A percentile compares a stretch with the other conserved stretches of the same genome.
Evolutionary conservation across 2,113 vertebrate species (phyloP).

Genomic region (Pristiophorus japonicus): DNA sequence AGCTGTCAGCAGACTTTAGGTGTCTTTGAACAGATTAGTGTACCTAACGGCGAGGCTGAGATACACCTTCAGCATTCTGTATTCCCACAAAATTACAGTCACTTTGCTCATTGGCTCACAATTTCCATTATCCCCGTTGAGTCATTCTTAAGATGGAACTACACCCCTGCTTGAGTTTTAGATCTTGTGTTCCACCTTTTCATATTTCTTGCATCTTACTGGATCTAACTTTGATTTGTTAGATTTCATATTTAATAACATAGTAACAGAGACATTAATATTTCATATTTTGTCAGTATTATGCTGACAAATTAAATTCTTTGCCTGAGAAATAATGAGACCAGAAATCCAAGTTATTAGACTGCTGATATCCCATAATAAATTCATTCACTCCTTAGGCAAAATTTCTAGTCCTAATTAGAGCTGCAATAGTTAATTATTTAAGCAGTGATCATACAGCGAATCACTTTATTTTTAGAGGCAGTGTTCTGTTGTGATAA

Average conservation of each 20-base stretch:
- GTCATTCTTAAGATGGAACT: background rate
- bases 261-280: constrained; percentile 9
- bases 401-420: constrained; percentile 28
- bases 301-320: constrained; percentile 17
- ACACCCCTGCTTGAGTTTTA: background rate
- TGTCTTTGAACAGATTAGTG: background rate
- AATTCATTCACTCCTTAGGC: constrained; percentile 13
- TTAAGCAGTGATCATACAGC: constrained; percentile 10
- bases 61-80: background rate
- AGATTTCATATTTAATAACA: constrained; percentile 25
- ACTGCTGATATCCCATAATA: constrained; percentile 20
- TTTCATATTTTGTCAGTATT: constrained; percentile 25
- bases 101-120: background rate
- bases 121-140: background rate
- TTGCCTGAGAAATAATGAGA: constrained; percentile 23
- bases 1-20: background rate
- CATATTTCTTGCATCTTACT: background rate
- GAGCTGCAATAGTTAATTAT: constrained; percentile 28
- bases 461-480: constrained; percentile 3
- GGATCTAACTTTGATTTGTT: background rate
- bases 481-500: constrained; percentile 2
- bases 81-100: background rate
- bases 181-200: background rate
- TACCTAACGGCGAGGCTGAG: background rate
- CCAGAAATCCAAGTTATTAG: background rate